Evolutionary conservation across 2,113 vertebrate genomes (phyloP).

Genomic region (Brachirus orientalis): DNA sequence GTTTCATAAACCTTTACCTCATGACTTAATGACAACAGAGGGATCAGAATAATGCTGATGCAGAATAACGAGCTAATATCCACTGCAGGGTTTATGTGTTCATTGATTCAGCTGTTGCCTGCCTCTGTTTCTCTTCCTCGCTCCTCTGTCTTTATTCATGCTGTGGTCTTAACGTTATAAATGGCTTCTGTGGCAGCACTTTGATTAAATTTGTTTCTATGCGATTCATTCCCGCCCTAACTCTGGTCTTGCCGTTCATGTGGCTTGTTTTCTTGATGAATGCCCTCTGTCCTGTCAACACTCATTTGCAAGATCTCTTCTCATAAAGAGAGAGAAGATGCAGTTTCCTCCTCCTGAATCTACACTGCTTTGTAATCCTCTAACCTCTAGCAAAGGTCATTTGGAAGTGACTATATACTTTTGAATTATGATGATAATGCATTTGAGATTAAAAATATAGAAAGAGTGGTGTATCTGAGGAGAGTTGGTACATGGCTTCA

Average conservation of each 20-base stretch:
- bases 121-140: no score
- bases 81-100: no score
- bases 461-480: no score
- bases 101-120: constrained; percentile 54
- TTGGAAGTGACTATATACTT: constrained; percentile 11
- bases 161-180: constrained; percentile 74
- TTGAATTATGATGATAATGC: neutral
- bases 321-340: constrained; percentile 62
- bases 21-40: no score
- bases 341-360: constrained; percentile 40
- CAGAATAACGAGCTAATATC: constrained; percentile 18
- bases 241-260: constrained; percentile 66
- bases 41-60: constrained; percentile 1
- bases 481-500: no score
- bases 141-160: constrained; percentile 54
- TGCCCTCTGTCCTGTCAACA: constrained; percentile 74
- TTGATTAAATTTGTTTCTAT: constrained; percentile 76
- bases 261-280: constrained; percentile 77
- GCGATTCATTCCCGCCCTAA: constrained; percentile 72
- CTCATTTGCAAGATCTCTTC: constrained; percentile 72
- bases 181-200: constrained; percentile 67
- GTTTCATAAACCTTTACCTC: constrained; percentile 9
- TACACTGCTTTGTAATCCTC: constrained; percentile 1
- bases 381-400: constrained; percentile 30
- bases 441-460: constrained; percentile 2